These are phyloP conservation scores for Cynoglossus semilaevis DNA, from an alignment of 2,113 vertebrate species.

Conservation along the genomic window DNA sequence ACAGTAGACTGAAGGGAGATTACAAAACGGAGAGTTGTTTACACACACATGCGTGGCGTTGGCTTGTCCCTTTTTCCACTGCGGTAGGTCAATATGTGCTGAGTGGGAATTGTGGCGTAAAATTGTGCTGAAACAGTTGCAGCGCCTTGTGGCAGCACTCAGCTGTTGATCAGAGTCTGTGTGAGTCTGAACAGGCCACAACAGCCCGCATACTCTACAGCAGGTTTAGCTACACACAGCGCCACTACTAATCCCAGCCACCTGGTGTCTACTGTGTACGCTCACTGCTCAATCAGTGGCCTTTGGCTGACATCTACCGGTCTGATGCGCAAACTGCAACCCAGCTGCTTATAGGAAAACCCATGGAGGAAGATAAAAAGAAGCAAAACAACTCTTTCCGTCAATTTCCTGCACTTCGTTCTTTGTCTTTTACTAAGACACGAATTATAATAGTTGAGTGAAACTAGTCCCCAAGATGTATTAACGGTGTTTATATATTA, in stretches of 20 bases:
- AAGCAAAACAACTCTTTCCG: too few relatives aligned
- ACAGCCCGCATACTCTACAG: slow-evolving; percentile 31
- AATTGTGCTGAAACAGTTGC: slow-evolving; percentile 45
- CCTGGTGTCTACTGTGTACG: slow-evolving; percentile 51
- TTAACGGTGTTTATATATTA: too few relatives aligned
- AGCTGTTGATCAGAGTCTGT: slow-evolving; percentile 59
- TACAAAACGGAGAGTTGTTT: slow-evolving; percentile 25
- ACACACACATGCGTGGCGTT: slow-evolving; percentile 14
- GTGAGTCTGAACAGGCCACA: slow-evolving; percentile 41
- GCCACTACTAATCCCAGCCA: slow-evolving; percentile 61
- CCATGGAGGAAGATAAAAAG: not conserved
- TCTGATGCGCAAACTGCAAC: not conserved
- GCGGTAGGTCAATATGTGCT: slow-evolving; percentile 6
- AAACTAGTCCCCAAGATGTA: too few relatives aligned
- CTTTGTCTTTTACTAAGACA: too few relatives aligned
- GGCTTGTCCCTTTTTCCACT: slow-evolving; percentile 4
- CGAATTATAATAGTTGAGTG: too few relatives aligned
- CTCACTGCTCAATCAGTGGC: slow-evolving; percentile 22
- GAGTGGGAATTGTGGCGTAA: slow-evolving; percentile 20
- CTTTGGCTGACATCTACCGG: slow-evolving; percentile 55
- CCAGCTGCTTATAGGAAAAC: not conserved
- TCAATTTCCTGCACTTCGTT: too few relatives aligned
- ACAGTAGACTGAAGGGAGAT: slow-evolving; percentile 11
- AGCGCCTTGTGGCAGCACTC: slow-evolving; percentile 29
- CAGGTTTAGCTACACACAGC: slow-evolving; percentile 46